Percentiles rank a stretch among this genome's conserved stretches.
These are phyloP conservation scores for Anoplophora glabripennis DNA, from an alignment of 1,140 invertebrate genomes.

Conservation along the genomic window DNA sequence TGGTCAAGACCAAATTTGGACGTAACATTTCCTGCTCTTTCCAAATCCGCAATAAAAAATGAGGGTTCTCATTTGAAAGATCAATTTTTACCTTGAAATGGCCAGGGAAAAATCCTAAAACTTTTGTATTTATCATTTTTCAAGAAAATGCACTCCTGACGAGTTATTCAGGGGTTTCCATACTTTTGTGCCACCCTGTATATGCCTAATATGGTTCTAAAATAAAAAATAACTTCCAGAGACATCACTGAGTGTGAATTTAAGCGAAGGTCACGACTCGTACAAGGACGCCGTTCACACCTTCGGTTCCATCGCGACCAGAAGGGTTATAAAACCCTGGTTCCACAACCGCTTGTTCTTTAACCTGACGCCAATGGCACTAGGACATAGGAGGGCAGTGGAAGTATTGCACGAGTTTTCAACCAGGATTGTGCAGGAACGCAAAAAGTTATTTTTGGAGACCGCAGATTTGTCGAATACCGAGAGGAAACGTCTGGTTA, in stretches of 20 bases:
- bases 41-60: no score
- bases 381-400: background rate
- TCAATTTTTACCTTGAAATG: no score
- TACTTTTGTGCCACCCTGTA: background rate
- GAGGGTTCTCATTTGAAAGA: no score
- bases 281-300: slow-evolving; percentile 60
- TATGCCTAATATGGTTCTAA: background rate
- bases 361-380: background rate
- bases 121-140: no score
- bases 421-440: slow-evolving; percentile 52
- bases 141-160: no score
- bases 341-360: background rate
- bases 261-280: background rate
- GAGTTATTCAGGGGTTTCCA: no score
- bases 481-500: slow-evolving; percentile 60
- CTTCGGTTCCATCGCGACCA: slow-evolving; percentile 49
- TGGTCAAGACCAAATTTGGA: no score
- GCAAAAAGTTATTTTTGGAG: slow-evolving; percentile 5
- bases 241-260: slow-evolving; percentile 19
- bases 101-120: no score
- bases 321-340: slow-evolving; percentile 40
- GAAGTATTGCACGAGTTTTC: slow-evolving; percentile 64
- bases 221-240: slow-evolving; percentile 13
- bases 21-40: no score
- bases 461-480: slow-evolving; percentile 5